A percentile compares a stretch with the other conserved stretches of the same genome.
These are phyloP conservation scores for Pararge aegeria DNA, from an alignment of 1,140 invertebrate genomes.

Conservation along the genomic window DNA sequence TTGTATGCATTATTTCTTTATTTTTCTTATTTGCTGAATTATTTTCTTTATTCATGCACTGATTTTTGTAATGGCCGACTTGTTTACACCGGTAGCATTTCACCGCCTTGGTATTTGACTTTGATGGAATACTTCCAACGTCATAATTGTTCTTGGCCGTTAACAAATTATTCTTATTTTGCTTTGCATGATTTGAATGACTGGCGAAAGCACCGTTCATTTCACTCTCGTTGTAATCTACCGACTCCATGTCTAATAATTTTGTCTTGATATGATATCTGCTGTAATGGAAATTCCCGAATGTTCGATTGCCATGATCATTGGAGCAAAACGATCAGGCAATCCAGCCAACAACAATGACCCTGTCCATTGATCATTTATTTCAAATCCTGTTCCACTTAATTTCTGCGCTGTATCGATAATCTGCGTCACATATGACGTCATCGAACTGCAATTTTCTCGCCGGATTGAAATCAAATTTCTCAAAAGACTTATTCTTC, in stretches of 20 bases:
- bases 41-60: neutral
- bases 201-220: neutral
- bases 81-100: slow-evolving; percentile 21
- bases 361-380: slow-evolving; percentile 46
- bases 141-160: neutral
- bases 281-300: neutral
- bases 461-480: slow-evolving; percentile 21
- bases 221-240: neutral
- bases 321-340: slow-evolving; percentile 44
- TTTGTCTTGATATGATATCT: neutral
- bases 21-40: neutral
- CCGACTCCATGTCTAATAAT: neutral
- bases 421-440: slow-evolving; percentile 32
- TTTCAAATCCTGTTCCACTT: slow-evolving; percentile 34
- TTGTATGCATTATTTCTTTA: neutral
- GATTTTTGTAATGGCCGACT: slow-evolving; percentile 15
- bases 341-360: slow-evolving; percentile 49
- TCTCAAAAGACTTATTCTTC: slow-evolving; percentile 22
- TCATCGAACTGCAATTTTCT: slow-evolving; percentile 12
- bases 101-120: neutral
- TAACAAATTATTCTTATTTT: neutral
- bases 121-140: neutral
- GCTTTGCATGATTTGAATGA: neutral
- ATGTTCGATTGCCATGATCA: slow-evolving; percentile 37
- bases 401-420: slow-evolving; percentile 27